Evolutionary conservation across 2,888 invertebrate species (phyloP).

Genomic region (Teinopalpus imperialis): DNA sequence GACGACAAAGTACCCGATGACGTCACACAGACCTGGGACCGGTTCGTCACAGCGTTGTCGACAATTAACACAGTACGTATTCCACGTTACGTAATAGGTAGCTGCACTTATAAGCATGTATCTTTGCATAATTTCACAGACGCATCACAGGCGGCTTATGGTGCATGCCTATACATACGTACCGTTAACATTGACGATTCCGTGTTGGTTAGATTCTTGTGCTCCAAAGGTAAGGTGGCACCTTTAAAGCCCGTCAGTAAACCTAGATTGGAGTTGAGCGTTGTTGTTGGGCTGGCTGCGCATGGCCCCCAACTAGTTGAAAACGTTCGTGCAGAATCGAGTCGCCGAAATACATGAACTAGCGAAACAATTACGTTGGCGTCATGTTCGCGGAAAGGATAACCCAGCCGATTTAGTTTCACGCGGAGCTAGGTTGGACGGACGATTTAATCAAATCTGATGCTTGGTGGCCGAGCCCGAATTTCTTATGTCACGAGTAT

Average conservation of each 20-base stretch:
- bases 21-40: slow-evolving; percentile 8
- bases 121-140: too few species aligned
- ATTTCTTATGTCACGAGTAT: too few species aligned
- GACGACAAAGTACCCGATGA: slow-evolving; percentile 22
- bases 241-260: too few species aligned
- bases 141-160: too few species aligned
- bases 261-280: neutral
- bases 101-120: neutral
- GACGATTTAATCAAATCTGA: too few species aligned
- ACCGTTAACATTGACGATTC: too few species aligned
- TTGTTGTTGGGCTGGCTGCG: too few species aligned
- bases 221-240: too few species aligned
- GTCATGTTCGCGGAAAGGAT: neutral
- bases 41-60: slow-evolving; percentile 6
- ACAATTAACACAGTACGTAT: slow-evolving; percentile 14
- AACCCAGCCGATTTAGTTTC: neutral
- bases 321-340: neutral
- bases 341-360: neutral
- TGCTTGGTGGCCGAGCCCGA: too few species aligned
- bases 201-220: too few species aligned
- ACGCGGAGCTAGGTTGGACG: too few species aligned
- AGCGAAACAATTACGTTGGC: neutral
- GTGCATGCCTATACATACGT: neutral
- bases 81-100: slow-evolving; percentile 12
- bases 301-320: neutral